Base-by-base conservation (phyloP, 2,888 invertebrate genomes). In the Diaperis boleti region DNA sequence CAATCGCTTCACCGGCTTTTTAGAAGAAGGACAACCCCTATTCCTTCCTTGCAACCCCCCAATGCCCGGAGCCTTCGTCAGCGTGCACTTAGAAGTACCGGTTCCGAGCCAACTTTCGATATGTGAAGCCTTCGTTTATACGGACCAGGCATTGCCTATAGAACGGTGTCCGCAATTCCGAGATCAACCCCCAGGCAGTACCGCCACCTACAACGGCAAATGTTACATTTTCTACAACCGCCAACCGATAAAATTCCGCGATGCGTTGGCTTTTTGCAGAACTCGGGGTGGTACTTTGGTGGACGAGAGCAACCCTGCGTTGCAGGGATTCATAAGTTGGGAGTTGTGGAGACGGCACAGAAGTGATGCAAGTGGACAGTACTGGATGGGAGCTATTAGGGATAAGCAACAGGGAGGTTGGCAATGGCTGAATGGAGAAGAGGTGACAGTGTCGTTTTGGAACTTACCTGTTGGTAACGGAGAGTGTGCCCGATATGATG, bases 281-380 rank as follows among this genome's bases (percentile, higher is more conserved):
- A 85, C 88, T 0, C 85, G 95, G 8, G 94, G 94, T 2, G 79
- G 95, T 0, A 91, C 93, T 0, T 82, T 96, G 22, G 92, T 96
- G 2, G 94, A 95, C 75, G 95, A 96, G 81, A 95, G 94, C 77
- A 96, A 95, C 82, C 95, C 96, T 0, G 95, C 95, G 0, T 84
- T 95, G 26, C 96, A 96, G 82, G 96, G 96, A 0, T 96, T 96
- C 81, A 92, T 96, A 69, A 94, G 94, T 77, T 96, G 96, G 96
- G 96, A 96, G 77, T 83, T 96, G 31, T 96, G 95, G 94, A 85
- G 95, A 65, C 84, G 95, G 47, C 95, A 96, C 80, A 88, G 92
- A 76, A 94, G 92, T 76, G 95, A 96, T 82, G 91, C 92, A 14
- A 92, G 91, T 76, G 95, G 94, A 61, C 95, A 95, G 72, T 96